Evolutionary conservation across 2,888 invertebrate species (phyloP), one percentile per base, ranked within the genome.

Genomic region (Tiliacea aurago): DNA sequence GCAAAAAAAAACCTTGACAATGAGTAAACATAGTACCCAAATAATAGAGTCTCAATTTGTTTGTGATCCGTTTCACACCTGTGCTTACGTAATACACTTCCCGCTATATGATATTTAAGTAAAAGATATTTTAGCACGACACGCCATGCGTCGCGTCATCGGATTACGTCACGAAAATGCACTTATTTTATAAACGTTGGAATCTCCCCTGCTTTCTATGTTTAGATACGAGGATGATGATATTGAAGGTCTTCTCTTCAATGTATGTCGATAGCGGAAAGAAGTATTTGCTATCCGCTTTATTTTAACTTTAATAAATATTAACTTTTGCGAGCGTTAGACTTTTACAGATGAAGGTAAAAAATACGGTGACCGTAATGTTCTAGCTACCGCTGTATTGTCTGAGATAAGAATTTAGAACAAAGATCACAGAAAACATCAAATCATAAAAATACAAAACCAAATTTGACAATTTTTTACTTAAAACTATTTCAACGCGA

Each of bases 61-160:
- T 82, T 78, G 73, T 66, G 67, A 76, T 76, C 81, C 47, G 59
- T 76, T 80, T 69, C 76, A 81, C 85, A 84, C 81, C 76, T 79
- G 33, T 9, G 72, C 61, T 89, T 88, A 84, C 76, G 84, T 85
- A 88, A 89, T 76, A 41, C 23, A 64, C 73, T 85, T 84, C 84
- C 77, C 84, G 78, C 77, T 85, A 79, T 66, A 49, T 45, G 70
- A 74, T 78, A 74, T 74, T 74, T 77, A 68, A 45, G 74, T 68
- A 9, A 41, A 28, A 20, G 20, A 69, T 49, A 89, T 90, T 90
- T 90, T 89, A 74, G 87, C 87, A 83, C 81, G 82, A 85, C 85
- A 87, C 87, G 87, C 85, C 84, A 85, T 78, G 37, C 23, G 51
- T 47, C 74, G 72, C 87, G 88, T 88, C 86, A 87, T 70, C 51